Evolutionary conservation across 2,888 invertebrate species (phyloP), one percentile per base, ranked within the genome.

Genomic region (Melanostoma scalare): DNA sequence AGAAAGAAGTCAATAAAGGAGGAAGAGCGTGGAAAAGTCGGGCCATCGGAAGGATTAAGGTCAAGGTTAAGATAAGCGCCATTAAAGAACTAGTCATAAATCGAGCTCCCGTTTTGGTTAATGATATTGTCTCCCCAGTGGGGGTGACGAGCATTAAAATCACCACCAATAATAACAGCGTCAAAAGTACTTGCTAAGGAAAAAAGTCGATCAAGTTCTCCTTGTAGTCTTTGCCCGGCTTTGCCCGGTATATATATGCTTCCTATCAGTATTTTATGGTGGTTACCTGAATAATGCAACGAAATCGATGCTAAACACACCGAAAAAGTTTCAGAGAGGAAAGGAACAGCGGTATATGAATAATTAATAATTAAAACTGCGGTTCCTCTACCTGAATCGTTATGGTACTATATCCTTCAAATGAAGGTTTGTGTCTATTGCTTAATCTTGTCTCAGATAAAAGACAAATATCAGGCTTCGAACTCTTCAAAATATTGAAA

Each of bases 231-330:
- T 55, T 10, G 55, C 6, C 55, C 38, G n/a, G 55, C 38, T 36
- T 38, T 55, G 20, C 55, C 55, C 20, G 38, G 38, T 55, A 38
- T 10, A 8, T 55, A 55, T 6, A 55, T 55, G 10, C 55, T 55
- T 36, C 55, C 55, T 55, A 38, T 55, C 55, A 55, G 38, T 20
- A 55, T 3, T 55, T 6, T 55, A 8, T 8, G 38, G 38, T 38
- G 20, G 55, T 20, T 6, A 0, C 55, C 31, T 10, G 38, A 38
- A 31, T 20, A 36, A 20, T 55, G 55, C 36, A 55, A 36, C 33
- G 53, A 10, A 36, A 55, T 55, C 36, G 53, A 36, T 36, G 36
- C 53, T 55, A 55, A n/a, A 10, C 53, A 55, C 53, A 55, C 53
- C 36, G 36, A 55, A 55, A 55, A 55, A 3, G 36, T 36, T 55